A percentile compares a stretch with the other conserved stretches of the same genome.
phyloP scores from a whole-genome alignment of 1,140 invertebrate genomes.

The Phymorhynchus buccinoides region DNA sequence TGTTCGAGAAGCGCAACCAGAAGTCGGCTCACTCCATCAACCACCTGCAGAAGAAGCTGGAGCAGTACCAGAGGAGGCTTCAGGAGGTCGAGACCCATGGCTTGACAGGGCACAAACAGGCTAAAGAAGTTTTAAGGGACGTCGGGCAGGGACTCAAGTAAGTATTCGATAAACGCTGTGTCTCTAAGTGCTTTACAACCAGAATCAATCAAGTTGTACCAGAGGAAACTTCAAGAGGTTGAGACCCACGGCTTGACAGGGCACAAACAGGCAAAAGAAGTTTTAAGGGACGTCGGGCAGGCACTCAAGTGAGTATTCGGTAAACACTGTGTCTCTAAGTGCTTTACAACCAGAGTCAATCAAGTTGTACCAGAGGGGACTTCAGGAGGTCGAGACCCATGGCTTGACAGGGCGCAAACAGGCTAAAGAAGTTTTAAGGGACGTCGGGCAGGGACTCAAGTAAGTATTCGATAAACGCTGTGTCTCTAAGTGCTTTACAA shows the following conservation, averaged over 20 bases:
- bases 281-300: conserved; percentile 92
- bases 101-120: conserved; percentile 84
- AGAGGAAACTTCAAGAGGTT: conserved; percentile 85
- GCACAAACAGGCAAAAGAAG: conserved; percentile 90
- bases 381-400: conserved; percentile 85
- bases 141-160: conserved; percentile 96
- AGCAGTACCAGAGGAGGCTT: conserved; percentile 85
- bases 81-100: conserved; percentile 86
- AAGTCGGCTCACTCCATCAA: conserved; percentile 94
- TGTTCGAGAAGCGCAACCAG: conserved; percentile 98
- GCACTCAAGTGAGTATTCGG: conserved; percentile 94
- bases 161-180: too few species aligned
- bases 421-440: conserved; percentile 89
- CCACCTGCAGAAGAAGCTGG: conserved; percentile 94
- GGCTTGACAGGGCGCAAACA: conserved; percentile 85
- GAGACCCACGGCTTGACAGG: conserved; percentile 83
- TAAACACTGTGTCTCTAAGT: too few species aligned
- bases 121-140: conserved; percentile 90
- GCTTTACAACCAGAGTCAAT: too few species aligned
- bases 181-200: too few species aligned
- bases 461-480: too few species aligned
- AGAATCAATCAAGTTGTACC: too few species aligned
- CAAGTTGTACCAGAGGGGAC: conserved; percentile 84
- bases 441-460: conserved; percentile 96
- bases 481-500: too few species aligned